Evolutionary conservation across 2,797 vertebrate species (phyloP).

Genomic region (Echiichthys vipera): DNA sequence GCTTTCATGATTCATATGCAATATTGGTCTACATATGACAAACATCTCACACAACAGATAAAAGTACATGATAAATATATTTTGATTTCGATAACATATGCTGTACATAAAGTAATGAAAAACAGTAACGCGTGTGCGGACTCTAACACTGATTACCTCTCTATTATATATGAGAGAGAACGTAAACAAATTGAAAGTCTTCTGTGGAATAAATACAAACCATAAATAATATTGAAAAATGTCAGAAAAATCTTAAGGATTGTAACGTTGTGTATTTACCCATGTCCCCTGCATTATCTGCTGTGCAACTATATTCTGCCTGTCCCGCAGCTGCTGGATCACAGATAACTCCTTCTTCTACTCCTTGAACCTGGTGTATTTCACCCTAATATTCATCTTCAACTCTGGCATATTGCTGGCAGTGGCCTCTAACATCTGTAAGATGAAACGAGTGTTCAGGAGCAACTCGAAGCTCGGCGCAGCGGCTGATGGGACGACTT

Average conservation of each 20-base stretch:
- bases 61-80: not conserved
- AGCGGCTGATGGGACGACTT: not conserved
- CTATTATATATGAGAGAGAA: too few relatives aligned
- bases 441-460: conserved; percentile 33
- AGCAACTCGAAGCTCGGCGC: not conserved
- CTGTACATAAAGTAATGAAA: rapidly evolving
- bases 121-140: not conserved
- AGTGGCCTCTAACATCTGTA: conserved; percentile 70
- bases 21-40: not conserved
- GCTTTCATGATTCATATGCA: not conserved
- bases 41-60: not conserved
- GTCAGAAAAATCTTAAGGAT: not conserved
- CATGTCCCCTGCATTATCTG: not conserved
- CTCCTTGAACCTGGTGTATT: conserved; percentile 79
- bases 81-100: not conserved
- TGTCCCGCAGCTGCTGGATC: conserved; percentile 87
- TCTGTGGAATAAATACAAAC: not conserved
- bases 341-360: conserved; percentile 45
- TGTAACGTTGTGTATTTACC: not conserved
- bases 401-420: conserved; percentile 79
- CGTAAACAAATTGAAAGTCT: too few relatives aligned
- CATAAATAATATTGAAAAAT: not conserved
- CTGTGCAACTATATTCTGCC: not conserved
- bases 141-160: not conserved
- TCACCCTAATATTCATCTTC: conserved; percentile 77